Base-by-base conservation (phyloP, 2,113 vertebrate species). In the Mus pahari region DNA sequence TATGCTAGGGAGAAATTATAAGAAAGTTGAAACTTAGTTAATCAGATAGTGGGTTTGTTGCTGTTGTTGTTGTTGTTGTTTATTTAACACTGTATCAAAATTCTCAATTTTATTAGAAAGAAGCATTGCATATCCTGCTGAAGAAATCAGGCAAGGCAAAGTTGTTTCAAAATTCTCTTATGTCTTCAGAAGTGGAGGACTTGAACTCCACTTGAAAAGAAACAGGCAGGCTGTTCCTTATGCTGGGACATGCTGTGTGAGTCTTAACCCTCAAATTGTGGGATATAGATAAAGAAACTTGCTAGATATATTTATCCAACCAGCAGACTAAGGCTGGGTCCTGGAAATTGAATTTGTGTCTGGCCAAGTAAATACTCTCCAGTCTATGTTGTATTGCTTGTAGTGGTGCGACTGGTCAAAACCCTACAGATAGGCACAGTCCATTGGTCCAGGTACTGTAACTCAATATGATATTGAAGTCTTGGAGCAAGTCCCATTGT, bases 391-490 rank as follows among this genome's bases (percentile, higher is more conserved):
- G 60, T 66, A 71, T 11, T 70, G 53, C n/a, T 81, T 92, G 10
- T 74, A 64, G 26, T 78, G 62, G 19, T 73, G 75, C 71, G 10
- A 36, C 58, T 86, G 48, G 53, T 55, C 58, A 81, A 81, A 64
- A 53, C 39, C 60, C 33, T 58, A 74, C 14, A 81, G 33, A 73
- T 31, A 66, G n/a, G 48, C 20, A 86, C 1, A 12, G 17, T 73
- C 7, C 60, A 2, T 48, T 84, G 20, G 53, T 31, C 60, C 16
- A 96, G 26, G 16, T 91, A 26, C 68, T 90, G 6, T 66, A 91
- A 70, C 92, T 91, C 89, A 79, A 36, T 86, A 82, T 86, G 39
- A 36, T 86, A 73, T 91, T 58, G 53, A 73, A 82, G n/a, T 83
- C 4, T 39, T 92, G 77, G 78, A 78, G 26, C 26, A 86, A 81